A percentile compares a stretch with the other conserved stretches of the same genome.
Evolutionary conservation across 2,113 vertebrate genomes (phyloP).

Genomic region (Scortum barcoo): DNA sequence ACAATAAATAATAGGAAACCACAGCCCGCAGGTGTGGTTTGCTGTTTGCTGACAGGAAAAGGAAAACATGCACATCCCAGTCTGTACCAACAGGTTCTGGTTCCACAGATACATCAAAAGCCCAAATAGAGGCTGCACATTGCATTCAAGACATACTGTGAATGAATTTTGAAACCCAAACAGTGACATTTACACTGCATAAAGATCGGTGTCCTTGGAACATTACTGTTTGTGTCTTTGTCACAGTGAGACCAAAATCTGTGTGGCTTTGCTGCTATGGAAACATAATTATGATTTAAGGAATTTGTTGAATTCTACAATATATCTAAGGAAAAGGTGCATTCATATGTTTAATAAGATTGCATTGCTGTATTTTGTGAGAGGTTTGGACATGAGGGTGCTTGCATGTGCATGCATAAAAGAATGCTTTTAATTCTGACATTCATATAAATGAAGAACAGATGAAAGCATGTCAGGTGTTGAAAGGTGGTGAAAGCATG

Average conservation of each 20-base stretch:
- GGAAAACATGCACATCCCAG: not conserved
- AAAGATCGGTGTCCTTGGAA: not conserved
- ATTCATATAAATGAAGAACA: constrained; percentile 40
- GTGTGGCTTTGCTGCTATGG: not conserved
- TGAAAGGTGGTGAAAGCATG: too few relatives aligned
- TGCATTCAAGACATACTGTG: not conserved
- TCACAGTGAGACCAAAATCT: not conserved
- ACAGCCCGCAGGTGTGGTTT: not conserved
- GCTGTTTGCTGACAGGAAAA: not conserved
- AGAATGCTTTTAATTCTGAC: constrained; percentile 25
- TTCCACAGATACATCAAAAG: not conserved
- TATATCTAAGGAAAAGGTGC: not conserved
- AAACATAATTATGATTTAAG: not conserved
- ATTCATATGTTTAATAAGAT: not conserved
- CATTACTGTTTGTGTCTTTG: too few relatives aligned
- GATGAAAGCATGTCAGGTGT: constrained; percentile 76
- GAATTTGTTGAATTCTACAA: not conserved
- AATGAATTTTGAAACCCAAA: not conserved
- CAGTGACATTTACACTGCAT: too few relatives aligned
- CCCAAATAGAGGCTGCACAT: not conserved
- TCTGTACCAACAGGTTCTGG: not conserved
- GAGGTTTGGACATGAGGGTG: not conserved
- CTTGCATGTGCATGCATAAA: constrained; percentile 34
- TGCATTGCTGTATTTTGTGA: not conserved
- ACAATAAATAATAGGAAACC: not conserved